These are phyloP conservation scores for Engraulis encrasicolus DNA, from an alignment of 2,113 vertebrate species.

Conservation along the genomic window DNA sequence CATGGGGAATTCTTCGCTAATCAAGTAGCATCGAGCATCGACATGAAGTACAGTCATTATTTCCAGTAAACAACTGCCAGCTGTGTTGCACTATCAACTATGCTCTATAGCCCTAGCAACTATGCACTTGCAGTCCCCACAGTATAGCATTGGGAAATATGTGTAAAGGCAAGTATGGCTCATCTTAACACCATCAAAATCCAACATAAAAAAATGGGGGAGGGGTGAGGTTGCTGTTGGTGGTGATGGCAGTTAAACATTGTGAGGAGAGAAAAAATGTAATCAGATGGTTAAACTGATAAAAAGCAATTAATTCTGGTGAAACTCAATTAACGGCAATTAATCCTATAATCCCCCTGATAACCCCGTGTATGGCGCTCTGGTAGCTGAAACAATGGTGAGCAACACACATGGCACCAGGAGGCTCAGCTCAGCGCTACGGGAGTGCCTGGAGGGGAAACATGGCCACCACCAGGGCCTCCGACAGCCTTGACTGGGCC, in stretches of 20 bases:
- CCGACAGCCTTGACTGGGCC: too few relatives aligned
- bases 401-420: neutral
- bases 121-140: too few relatives aligned
- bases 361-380: constrained; percentile 10
- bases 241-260: neutral
- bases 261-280: neutral
- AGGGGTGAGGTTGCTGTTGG: too few relatives aligned
- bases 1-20: neutral
- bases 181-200: neutral
- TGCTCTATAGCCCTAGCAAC: neutral
- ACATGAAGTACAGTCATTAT: neutral
- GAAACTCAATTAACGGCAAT: constrained; percentile 19
- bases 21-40: neutral
- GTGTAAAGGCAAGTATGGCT: neutral
- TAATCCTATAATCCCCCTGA: constrained; percentile 13
- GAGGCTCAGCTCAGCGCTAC: neutral
- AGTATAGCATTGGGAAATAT: neutral
- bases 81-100: neutral
- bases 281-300: constrained; percentile 22
- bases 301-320: constrained; percentile 1
- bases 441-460: neutral
- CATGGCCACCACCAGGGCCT: too few relatives aligned
- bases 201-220: neutral
- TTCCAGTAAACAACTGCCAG: neutral
- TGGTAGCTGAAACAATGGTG: constrained; percentile 3